A percentile compares a stretch with the other conserved stretches of the same genome.
Conservation (phyloP, 2,797 vertebrate species). For the Gallinago stenura region DNA sequence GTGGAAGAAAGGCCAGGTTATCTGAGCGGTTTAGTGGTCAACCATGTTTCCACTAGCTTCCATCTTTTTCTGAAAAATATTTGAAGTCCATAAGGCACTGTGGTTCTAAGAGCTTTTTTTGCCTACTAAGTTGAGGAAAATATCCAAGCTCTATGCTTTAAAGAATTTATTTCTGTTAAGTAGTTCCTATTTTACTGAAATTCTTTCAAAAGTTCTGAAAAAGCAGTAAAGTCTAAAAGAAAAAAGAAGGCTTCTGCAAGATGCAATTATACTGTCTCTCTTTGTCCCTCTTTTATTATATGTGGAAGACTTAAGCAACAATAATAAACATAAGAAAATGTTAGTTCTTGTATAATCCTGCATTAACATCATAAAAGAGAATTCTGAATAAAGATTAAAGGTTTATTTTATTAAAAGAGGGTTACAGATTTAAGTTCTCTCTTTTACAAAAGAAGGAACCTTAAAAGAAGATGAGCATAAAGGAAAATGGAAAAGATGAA, state of each 20-base stretch:
- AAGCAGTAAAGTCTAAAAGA: neutral
- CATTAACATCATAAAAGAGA: slow-evolving; percentile 40
- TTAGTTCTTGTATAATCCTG: neutral
- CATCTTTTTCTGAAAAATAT: neutral
- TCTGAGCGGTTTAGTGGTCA: neutral
- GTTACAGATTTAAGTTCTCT: neutral
- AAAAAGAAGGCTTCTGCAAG: neutral
- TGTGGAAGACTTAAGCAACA: slow-evolving; percentile 19
- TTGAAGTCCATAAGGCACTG: neutral
- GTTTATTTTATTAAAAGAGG: slow-evolving; percentile 8
- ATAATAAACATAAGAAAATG: slow-evolving; percentile 53
- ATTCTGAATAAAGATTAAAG: slow-evolving; percentile 13
- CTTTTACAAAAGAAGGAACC: neutral
- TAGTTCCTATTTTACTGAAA: neutral
- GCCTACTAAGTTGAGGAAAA: neutral
- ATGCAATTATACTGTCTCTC: slow-evolving; percentile 32
- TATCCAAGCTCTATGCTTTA: neutral
- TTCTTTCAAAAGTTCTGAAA: slow-evolving; percentile 2
- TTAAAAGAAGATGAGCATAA: neutral
- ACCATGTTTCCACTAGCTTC: neutral
- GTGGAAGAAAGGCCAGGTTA: neutral
- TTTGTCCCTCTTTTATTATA: neutral
- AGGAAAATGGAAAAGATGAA: neutral
- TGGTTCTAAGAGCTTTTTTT: neutral
- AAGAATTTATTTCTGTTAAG: neutral